Percentiles rank a stretch among this genome's conserved stretches.
Evolutionary conservation across 2,797 vertebrate genomes (phyloP).

Genomic region (Prionace glauca): DNA sequence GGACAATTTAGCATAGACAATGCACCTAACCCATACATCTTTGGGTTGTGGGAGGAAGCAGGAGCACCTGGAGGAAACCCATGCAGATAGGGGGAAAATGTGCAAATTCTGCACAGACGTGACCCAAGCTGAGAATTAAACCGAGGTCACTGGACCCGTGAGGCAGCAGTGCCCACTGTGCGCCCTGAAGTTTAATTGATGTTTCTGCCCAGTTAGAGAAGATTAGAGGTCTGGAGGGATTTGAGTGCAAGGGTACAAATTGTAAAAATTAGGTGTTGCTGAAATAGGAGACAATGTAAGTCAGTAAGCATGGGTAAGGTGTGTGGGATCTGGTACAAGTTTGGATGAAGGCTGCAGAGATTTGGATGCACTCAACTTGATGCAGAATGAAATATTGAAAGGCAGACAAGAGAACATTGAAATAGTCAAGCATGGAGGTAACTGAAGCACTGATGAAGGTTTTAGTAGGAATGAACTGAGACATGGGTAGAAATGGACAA

Average conservation of each 20-base stretch:
- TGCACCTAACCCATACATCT: no score
- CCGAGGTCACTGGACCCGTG: no score
- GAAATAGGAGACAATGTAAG: neutral
- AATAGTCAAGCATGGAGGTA: neutral
- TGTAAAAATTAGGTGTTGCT: neutral
- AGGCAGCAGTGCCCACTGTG: no score
- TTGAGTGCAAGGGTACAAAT: neutral
- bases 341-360: neutral
- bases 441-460: neutral
- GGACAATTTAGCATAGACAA: no score
- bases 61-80: no score
- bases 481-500: neutral
- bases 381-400: neutral
- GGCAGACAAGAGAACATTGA: neutral
- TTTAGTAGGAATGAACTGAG: neutral
- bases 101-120: no score
- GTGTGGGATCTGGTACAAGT: neutral
- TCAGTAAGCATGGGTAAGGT: no score
- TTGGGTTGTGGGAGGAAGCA: no score
- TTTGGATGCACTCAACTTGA: neutral
- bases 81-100: no score
- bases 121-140: no score
- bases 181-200: no score
- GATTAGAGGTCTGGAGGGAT: neutral
- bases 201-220: no score